phyloP scores from a whole-genome alignment of 2,888 invertebrate species.

The Biston stratarius region DNA sequence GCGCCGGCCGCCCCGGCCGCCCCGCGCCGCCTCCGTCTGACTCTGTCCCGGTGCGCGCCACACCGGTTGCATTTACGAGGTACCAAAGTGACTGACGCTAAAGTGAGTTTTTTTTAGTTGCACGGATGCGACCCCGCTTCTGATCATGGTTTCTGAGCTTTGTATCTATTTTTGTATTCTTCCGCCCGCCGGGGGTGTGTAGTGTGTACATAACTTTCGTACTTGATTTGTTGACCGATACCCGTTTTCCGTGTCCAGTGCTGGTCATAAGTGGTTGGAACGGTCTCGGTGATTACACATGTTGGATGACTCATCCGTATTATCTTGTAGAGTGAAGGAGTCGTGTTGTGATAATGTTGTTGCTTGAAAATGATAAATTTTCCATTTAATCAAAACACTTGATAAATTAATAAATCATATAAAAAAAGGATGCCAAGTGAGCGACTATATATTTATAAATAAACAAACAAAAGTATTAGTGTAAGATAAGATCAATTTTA shows the following conservation, averaged over 20 bases:
- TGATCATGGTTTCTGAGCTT: conserved; percentile 75
- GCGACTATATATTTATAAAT: conserved; percentile 43
- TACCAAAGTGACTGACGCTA: conserved; percentile 69
- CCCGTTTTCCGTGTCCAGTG: conserved; percentile 56
- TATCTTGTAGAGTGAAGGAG: conserved; percentile 33
- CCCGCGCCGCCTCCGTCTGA: conserved; percentile 80
- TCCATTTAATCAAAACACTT: conserved; percentile 26
- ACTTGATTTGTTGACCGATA: conserved; percentile 59
- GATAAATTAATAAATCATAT: conserved; percentile 11
- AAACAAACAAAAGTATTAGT: conserved; percentile 47
- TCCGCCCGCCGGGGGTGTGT: conserved; percentile 68
- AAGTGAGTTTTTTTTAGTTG: conserved; percentile 63
- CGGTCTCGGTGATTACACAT: conserved; percentile 13
- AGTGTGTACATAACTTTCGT: conserved; percentile 74
- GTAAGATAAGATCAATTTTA: conserved; percentile 49
- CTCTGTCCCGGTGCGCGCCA: conserved; percentile 57
- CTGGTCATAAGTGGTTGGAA: conserved; percentile 37
- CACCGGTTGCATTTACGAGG: conserved; percentile 72
- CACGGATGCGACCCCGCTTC: conserved; percentile 59
- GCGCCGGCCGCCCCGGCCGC: conserved; percentile 69
- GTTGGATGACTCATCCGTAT: conserved; percentile 36
- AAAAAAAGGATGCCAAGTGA: conserved; percentile 42
- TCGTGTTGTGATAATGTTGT: conserved; percentile 40
- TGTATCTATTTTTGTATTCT: conserved; percentile 74
- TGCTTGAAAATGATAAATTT: conserved; percentile 28